These are phyloP conservation scores for Scaptomyza hsui DNA, from an alignment of 1,140 invertebrate genomes.

Conservation along the genomic window DNA sequence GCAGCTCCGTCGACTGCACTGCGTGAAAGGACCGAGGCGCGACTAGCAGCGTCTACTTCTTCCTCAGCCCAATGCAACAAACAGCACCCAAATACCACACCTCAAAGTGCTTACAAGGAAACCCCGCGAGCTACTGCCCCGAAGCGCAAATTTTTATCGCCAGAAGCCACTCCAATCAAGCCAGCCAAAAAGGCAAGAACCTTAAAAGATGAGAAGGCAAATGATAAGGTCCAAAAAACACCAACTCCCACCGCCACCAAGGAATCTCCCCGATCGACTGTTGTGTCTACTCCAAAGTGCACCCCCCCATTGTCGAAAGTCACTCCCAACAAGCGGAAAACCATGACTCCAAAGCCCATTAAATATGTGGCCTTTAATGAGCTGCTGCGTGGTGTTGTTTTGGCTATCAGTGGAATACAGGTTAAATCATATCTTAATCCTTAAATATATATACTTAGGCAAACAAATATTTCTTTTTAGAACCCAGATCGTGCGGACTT, in stretches of 20 bases:
- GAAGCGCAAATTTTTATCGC: slow-evolving; percentile 51
- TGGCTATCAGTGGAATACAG: slow-evolving; percentile 93
- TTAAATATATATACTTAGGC: not conserved
- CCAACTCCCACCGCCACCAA: no score
- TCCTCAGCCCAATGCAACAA: no score
- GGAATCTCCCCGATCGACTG: no score
- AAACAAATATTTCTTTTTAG: slow-evolving; percentile 62
- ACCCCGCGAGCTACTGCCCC: slow-evolving; percentile 2
- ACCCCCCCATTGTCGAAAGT: no score
- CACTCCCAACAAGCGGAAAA: no score
- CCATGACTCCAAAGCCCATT: slow-evolving; percentile 10
- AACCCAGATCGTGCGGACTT: slow-evolving; percentile 91
- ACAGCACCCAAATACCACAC: not conserved
- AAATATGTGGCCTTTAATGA: slow-evolving; percentile 85
- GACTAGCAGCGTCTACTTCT: no score
- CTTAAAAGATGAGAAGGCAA: not conserved
- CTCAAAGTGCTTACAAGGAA: slow-evolving; percentile 4
- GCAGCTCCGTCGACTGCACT: slow-evolving; percentile 31
- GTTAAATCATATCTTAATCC: slow-evolving; percentile 2
- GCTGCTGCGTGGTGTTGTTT: slow-evolving; percentile 88
- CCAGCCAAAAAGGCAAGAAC: slow-evolving; percentile 54
- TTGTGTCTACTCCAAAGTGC: no score
- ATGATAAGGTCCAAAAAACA: no score
- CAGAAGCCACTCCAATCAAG: slow-evolving; percentile 5
- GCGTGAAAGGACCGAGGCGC: slow-evolving; percentile 23